Conservation (phyloP, 2,888 invertebrate species). For the Pachliopta kotzebuea region DNA sequence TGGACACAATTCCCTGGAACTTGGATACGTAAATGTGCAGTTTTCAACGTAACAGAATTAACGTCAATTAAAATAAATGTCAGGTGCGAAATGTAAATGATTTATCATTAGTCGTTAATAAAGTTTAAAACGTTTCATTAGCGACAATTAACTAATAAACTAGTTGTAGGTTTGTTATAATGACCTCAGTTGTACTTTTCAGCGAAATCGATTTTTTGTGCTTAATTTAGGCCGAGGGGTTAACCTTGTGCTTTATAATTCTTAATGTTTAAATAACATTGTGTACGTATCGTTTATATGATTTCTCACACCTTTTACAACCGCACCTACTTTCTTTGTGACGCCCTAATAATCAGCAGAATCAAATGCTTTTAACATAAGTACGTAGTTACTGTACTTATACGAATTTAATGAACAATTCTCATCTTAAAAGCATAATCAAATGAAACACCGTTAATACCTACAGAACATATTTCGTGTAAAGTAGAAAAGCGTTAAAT, state of each 20-base stretch:
- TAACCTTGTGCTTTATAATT: conserved; percentile 23
- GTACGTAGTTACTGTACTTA: neutral
- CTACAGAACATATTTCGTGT: neutral
- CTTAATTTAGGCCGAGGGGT: conserved; percentile 16
- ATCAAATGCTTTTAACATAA: conserved; percentile 7
- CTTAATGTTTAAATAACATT: conserved; percentile 18
- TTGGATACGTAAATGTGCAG: neutral
- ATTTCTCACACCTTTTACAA: conserved; percentile 12
- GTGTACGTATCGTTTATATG: conserved; percentile 18
- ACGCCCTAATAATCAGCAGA: conserved; percentile 26
- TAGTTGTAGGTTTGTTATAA: conserved; percentile 13
- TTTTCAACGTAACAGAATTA: neutral
- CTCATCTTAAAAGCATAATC: neutral
- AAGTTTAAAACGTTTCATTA: conserved; percentile 8
- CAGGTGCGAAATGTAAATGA: neutral
- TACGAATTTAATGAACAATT: neutral
- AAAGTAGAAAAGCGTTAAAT: conserved; percentile 11
- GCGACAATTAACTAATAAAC: conserved; percentile 22
- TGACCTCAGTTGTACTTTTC: conserved; percentile 21
- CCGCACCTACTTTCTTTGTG: conserved; percentile 17
- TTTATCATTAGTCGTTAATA: conserved; percentile 1
- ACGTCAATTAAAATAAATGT: too few relatives aligned
- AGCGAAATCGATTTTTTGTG: conserved; percentile 21
- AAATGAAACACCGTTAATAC: neutral
- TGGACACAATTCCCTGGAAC: conserved; percentile 7